Conservation (phyloP, 2,797 vertebrate species). For the Graptemys geographica region DNA sequence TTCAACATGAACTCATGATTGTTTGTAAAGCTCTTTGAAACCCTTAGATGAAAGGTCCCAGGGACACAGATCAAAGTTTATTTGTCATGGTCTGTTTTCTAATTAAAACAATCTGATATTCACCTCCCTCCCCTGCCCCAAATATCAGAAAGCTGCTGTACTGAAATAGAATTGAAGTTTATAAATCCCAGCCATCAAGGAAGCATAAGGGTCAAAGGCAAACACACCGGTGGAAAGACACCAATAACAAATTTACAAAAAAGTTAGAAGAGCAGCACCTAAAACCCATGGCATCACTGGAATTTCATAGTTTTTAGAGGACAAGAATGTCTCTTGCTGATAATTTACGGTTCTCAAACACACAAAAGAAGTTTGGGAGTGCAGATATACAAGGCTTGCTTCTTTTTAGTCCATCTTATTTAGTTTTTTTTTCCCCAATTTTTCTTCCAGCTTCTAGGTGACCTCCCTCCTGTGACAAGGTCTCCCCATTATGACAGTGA, state of each 20-base stretch:
- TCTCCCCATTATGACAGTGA: slow-evolving; percentile 77
- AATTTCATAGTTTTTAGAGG: slow-evolving; percentile 36
- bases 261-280: neutral
- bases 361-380: slow-evolving; percentile 58
- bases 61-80: rapidly evolving
- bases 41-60: slow-evolving; percentile 52
- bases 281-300: neutral
- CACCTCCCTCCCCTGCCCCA: neutral
- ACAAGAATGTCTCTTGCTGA: neutral
- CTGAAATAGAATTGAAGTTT: neutral
- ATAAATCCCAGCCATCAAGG: neutral
- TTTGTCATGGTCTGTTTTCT: neutral
- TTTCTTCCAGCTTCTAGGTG: slow-evolving; percentile 73
- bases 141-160: neutral
- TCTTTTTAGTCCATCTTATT: slow-evolving; percentile 60
- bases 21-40: slow-evolving; percentile 53
- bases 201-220: neutral
- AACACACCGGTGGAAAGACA: neutral
- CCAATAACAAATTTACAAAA: neutral
- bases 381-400: neutral
- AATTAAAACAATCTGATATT: neutral
- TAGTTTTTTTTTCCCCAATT: slow-evolving; percentile 62
- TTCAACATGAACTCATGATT: slow-evolving; percentile 32
- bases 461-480: slow-evolving; percentile 76
- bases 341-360: slow-evolving; percentile 53